Evolutionary conservation across 2,113 vertebrate species (phyloP), one percentile per base, ranked within the genome.

Genomic region (Hippotragus niger): DNA sequence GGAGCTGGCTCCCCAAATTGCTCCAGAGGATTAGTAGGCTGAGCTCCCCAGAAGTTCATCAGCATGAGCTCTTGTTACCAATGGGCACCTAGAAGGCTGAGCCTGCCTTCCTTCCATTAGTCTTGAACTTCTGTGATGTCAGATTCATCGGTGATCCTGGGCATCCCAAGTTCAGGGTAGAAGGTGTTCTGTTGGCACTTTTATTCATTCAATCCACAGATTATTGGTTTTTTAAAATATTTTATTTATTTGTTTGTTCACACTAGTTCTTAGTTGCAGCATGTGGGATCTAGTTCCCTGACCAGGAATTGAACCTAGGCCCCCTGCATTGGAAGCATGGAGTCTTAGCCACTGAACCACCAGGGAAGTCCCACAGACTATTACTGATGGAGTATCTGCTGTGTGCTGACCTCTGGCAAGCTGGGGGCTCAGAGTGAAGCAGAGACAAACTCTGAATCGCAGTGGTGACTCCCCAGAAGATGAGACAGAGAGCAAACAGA

Each of bases 51-150:
- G 23, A 67, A 62, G 84, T 14, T 15, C 1, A 0, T 3, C 14
- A 3, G 0, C 25, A 12, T 3, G 6, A 0, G 21, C 14, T 27
- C 78, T 84, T 1, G 2, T 45, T 31, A 25, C 11, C 33, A 43
- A 10, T 0, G 4, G 21, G 25, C 1, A 1, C 29, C 81, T 14
- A 17, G 52, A 53, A 15, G n/a, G 43, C 7, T 1, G 4, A 0
- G 15, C 23, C 47, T 53, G 12, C n/a, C 58, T 55, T 60, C 76
- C 47, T 76, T 40, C n/a, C 29, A 0, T 8, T 10, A 3, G 17
- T 21, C 57, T 53, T 52, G 25, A 50, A 60, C 36, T 36, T 87
- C 7, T 11, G 23, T 2, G n/a, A 74, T 5, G 60, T 16, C 89
- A 78, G 80, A 58, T 19, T 80, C 25, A 0, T 58, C 2, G 3